Evolutionary conservation across 2,888 invertebrate species (phyloP).

Genomic region (Patella ulyssiponensis): DNA sequence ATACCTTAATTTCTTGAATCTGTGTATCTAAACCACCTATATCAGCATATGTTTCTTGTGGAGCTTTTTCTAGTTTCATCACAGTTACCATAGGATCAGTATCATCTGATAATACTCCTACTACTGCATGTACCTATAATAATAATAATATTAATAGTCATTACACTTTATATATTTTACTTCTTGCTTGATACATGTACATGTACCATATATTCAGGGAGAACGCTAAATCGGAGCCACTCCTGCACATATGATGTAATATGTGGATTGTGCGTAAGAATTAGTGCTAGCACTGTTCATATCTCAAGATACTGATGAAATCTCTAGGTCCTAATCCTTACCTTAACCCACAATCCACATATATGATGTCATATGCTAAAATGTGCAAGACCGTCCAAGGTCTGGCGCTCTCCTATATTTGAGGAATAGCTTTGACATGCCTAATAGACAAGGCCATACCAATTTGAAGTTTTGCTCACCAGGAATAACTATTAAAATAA

Average conservation of each 20-base stretch:
- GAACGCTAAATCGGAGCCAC: no score
- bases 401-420: no score
- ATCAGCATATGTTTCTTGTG: constrained; percentile 99
- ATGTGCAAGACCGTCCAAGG: no score
- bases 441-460: background rate
- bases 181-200: background rate
- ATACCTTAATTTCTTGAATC: constrained; percentile 92
- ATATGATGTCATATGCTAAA: no score
- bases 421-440: background rate
- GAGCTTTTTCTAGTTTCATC: constrained; percentile 99
- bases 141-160: background rate
- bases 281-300: no score
- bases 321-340: no score
- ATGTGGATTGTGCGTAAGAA: no score
- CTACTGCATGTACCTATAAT: constrained; percentile 93
- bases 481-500: no score
- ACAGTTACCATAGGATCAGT: constrained; percentile 99
- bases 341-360: no score
- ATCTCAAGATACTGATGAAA: no score
- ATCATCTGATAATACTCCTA: constrained; percentile 98
- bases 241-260: no score
- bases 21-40: constrained; percentile 97
- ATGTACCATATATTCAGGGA: background rate
- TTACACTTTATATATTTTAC: background rate
- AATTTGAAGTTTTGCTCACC: no score